Base-by-base conservation (phyloP, 2,113 vertebrate species). In the Phalacrocorax pelagicus region DNA sequence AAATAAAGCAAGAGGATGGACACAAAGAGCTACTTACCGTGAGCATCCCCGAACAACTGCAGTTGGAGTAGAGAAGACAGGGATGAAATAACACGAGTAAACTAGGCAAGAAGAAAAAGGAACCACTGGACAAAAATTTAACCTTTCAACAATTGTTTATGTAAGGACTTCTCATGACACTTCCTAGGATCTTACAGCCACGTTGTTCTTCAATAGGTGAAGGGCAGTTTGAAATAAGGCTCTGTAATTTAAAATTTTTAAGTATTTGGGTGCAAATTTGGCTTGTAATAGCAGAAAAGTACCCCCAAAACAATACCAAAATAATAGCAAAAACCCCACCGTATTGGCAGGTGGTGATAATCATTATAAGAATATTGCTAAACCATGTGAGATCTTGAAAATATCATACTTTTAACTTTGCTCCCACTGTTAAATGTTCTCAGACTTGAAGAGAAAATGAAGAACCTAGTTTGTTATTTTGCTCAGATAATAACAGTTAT, bases 381-480 rank as follows among this genome's bases (percentile, higher is more conserved):
- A 95, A 61, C 38, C 51, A 55, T 11, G 11, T 73, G 30, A 88
- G 26, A 47, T 63, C 51, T 87, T 88, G 59, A 82, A 95, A 91
- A 94, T 65, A 72, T 29, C 70, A 61, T 73, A 72, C 66, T 91
- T 94, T 70, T 70, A 74, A 62, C 62, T 73, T 80, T 91, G 51
- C 40, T 90, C 84, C 75, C 63, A 90, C 90, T 88, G 84, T 51
- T 91, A 83, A 7, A 7, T 23, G 32, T 66, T 88, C 71, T 73
- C 49, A 91, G 81, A 70, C 63, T 66, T 62, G 40, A 94, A 91
- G 67, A 87, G 85, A 92, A 96, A 97, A 91, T 74, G n/a, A 91
- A 94, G 87, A 96, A 80, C 54, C 32, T 74, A 52, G 73, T 86
- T 94, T 83, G 58, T 73, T 96, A 75, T 89, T 94, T 95, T 94